These are phyloP conservation scores for Nysson spinosus DNA, from an alignment of 2,888 invertebrate species.

Conservation along the genomic window DNA sequence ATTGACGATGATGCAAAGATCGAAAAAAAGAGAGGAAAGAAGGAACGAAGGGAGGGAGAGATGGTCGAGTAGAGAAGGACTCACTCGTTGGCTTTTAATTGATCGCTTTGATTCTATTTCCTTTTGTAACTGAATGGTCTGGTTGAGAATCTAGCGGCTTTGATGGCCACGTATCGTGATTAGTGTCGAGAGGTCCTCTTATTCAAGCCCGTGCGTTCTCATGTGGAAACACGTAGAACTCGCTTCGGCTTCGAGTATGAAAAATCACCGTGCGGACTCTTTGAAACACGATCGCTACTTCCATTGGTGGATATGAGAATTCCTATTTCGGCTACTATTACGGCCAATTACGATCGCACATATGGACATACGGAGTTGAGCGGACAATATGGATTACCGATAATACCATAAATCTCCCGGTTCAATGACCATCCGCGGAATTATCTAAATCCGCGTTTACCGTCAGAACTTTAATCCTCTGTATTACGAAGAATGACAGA, in stretches of 20 bases:
- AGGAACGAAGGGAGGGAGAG: conserved; percentile 2
- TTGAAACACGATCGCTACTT: conserved; percentile 10
- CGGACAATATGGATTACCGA: too few relatives aligned
- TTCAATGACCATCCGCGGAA: too few relatives aligned
- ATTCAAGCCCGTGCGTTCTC: conserved; percentile 21
- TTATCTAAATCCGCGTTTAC: too few relatives aligned
- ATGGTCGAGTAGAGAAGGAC: conserved; percentile 23
- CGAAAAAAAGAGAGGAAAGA: conserved; percentile 7
- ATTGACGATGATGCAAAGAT: conserved; percentile 59
- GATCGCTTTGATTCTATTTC: conserved; percentile 61
- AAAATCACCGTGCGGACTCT: conserved; percentile 4
- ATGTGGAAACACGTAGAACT: conserved; percentile 8
- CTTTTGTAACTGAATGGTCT: conserved; percentile 52
- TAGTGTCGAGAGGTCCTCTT: conserved; percentile 43
- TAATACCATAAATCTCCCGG: too few relatives aligned
- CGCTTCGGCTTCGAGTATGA: not conserved
- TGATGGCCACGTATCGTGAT: conserved; percentile 56
- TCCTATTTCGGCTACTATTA: too few relatives aligned
- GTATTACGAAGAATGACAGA: too few relatives aligned
- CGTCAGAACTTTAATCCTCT: too few relatives aligned
- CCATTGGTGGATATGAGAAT: too few relatives aligned
- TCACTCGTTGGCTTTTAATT: conserved; percentile 57
- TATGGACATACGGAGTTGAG: too few relatives aligned
- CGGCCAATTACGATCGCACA: too few relatives aligned
- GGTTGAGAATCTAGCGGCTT: conserved; percentile 39